A percentile compares a stretch with the other conserved stretches of the same genome.
phyloP scores from a whole-genome alignment of 2,113 vertebrate genomes.

The Plecotus auritus region DNA sequence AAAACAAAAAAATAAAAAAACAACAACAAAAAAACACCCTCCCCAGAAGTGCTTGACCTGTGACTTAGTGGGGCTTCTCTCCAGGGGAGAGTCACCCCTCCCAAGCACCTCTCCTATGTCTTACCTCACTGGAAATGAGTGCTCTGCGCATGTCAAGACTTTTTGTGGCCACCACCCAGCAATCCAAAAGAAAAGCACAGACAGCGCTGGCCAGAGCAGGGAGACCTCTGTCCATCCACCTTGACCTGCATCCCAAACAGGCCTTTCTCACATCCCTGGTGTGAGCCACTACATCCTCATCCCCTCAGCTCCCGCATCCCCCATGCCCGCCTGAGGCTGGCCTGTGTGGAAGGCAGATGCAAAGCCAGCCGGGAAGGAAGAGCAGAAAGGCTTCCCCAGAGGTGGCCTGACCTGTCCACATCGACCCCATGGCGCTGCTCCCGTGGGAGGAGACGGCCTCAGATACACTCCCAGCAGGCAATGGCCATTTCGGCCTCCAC shows the following conservation, averaged over 20 bases:
- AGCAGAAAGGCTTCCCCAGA: not conserved
- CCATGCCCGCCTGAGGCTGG: rapidly evolving
- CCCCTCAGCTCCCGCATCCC: not conserved
- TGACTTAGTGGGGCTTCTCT: not conserved
- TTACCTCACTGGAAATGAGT: not conserved
- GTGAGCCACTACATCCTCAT: not conserved
- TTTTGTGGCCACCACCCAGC: not conserved
- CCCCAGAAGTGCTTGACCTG: not conserved
- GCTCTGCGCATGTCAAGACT: not conserved
- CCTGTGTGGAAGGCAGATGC: not conserved
- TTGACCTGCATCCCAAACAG: not conserved
- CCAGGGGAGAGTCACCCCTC: no score
- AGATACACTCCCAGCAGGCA: not conserved
- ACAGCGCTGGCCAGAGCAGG: not conserved
- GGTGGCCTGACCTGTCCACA: not conserved
- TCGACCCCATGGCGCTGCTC: not conserved
- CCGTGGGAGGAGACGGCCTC: not conserved
- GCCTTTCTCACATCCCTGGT: not conserved
- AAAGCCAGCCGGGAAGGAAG: not conserved
- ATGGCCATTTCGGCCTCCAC: not conserved
- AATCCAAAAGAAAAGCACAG: not conserved
- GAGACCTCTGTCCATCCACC: not conserved
- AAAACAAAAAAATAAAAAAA: no score
- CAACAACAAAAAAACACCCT: not conserved
- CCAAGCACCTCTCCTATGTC: not conserved